phyloP scores from a whole-genome alignment of 2,888 invertebrate genomes.

The Apomyelois bistriatella region DNA sequence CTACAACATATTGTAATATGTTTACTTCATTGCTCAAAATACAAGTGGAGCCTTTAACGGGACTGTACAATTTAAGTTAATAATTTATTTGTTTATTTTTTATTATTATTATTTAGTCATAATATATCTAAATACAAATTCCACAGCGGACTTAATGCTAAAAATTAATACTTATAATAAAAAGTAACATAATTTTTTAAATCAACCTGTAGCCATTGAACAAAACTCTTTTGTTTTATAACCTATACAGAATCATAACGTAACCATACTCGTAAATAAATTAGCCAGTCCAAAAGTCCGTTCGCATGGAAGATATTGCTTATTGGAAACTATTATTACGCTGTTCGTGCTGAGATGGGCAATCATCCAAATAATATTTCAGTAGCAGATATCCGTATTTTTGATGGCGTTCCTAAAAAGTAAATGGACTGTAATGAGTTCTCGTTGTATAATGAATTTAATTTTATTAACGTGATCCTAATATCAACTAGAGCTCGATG shows the following conservation, averaged over 20 bases:
- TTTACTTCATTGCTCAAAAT: no score
- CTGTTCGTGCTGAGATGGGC: constrained; percentile 37
- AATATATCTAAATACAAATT: no score
- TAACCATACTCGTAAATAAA: constrained; percentile 30
- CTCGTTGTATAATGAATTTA: background rate
- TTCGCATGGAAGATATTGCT: constrained; percentile 56
- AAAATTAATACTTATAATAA: no score
- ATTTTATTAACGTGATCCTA: background rate
- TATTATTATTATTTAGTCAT: no score
- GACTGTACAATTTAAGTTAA: no score
- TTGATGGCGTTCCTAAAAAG: constrained; percentile 21
- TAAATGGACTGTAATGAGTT: background rate
- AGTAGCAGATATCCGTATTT: constrained; percentile 29
- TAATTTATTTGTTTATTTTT: no score
- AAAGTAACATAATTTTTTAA: no score
- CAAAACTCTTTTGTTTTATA: background rate
- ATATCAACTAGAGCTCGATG: no score
- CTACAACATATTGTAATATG: no score
- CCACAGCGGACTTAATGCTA: no score
- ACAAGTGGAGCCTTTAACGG: no score
- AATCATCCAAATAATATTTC: constrained; percentile 42
- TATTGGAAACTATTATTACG: constrained; percentile 55
- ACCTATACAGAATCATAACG: background rate
- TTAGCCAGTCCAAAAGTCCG: constrained; percentile 39
- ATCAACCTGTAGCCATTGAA: background rate